Evolutionary conservation across 2,113 vertebrate genomes (phyloP).

Genomic region (Arenaria interpres): DNA sequence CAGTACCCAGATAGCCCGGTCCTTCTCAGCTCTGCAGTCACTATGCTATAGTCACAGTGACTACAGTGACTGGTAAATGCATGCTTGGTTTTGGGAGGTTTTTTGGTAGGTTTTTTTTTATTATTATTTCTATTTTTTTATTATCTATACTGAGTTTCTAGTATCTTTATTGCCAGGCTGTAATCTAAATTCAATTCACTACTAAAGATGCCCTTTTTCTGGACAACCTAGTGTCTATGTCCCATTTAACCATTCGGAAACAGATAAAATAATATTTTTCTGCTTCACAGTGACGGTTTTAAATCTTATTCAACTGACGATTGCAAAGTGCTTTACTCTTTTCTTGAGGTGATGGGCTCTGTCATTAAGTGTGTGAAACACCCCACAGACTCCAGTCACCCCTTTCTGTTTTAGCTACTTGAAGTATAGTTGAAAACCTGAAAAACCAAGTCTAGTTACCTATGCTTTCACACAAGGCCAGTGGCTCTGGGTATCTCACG

Average conservation of each 20-base stretch:
- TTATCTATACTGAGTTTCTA: not conserved
- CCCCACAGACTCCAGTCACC: too few species aligned
- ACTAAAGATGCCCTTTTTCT: not conserved
- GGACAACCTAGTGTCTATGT: not conserved
- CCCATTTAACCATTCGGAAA: not conserved
- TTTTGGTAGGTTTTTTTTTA: not conserved
- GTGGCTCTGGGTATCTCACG: not conserved
- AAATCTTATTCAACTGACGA: not conserved
- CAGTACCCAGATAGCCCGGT: not conserved
- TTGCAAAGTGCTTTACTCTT: not conserved
- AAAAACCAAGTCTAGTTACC: not conserved
- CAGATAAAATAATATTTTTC: not conserved
- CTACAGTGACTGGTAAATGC: not conserved
- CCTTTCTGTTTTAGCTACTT: not conserved
- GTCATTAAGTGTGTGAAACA: not conserved
- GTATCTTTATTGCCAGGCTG: not conserved
- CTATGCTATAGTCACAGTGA: not conserved
- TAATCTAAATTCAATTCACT: not conserved
- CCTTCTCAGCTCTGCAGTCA: not conserved
- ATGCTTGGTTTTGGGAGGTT: not conserved
- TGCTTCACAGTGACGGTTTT: not conserved
- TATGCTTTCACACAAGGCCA: not conserved
- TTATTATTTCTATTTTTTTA: not conserved
- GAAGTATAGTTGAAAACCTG: not conserved
- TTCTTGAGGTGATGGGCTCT: not conserved